Base-by-base conservation (phyloP, 2,113 vertebrate species). In the Gopherus flavomarginatus region DNA sequence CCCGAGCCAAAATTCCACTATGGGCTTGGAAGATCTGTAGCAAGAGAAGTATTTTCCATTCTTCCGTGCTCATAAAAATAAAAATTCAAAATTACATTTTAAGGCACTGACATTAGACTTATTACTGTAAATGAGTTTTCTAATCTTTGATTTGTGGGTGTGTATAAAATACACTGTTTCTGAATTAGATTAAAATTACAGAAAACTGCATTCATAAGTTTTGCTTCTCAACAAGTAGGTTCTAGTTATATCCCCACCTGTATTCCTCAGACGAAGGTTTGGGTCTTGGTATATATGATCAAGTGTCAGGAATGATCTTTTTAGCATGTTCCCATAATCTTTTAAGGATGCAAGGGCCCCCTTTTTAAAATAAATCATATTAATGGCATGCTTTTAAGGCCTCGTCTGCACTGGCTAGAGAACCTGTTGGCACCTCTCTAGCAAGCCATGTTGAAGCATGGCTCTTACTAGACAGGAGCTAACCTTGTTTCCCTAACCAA, bases 1-100 rank as follows among this genome's bases (percentile, higher is more conserved):
- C 86, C 54, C 85, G 87, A 96, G 87, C 88, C 94, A 96, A 88
- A 97, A 96, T 97, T 97, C 95, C 82, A 77, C 96, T 85, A 56
- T 69, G 89, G 38, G 86, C 85, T 69, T 97, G 94, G 50, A 93
- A 94, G 87, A 38, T 84, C 54, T 86, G 47, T 53, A 83, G 56
- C 81, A 87, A 85, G 4, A 47, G 29, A 92, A 79, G 57, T 86
- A 56, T 69, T 38, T 97, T 95, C 94, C 88, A 86, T 95, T 93
- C 95, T 94, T 96, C 97, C 91, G 92, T 89, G 44, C 84, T 97
- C 27, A 50, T 93, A 96, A 85, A 62, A 96, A 56, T 90, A 87
- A 96, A 96, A 92, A 80, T 44, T 78, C 26, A 50, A 86, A 82
- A 13, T 87, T 90, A 90, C 14, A 92, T 92, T 89, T 94, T 94